Evolutionary conservation across 1,140 invertebrate species (phyloP), one percentile per base, ranked within the genome.

Genomic region (Brachionus asplanchnoidis): DNA sequence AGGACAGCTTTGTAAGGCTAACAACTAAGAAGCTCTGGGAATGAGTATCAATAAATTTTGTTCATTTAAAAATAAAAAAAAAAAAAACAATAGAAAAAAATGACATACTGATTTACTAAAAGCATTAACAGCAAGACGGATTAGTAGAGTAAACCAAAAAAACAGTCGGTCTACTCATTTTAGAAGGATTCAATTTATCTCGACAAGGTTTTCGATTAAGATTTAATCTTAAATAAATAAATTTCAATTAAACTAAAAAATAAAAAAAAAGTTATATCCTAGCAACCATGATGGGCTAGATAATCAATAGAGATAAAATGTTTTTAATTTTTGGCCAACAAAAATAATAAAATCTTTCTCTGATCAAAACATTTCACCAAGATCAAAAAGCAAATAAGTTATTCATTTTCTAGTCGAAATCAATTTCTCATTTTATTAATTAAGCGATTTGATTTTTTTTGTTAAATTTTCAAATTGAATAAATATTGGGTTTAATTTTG

Each of bases 191-290:
- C 32, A 68, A 28, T 68, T 68, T 36, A 68, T 32, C 23, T 36
- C 65, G 32, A 68, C 26, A 40, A 68, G 32, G 66, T 28, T 68
- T 68, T 68, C 32, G 32, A 40, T 68, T 68, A 32, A 68, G 66
- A 68, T 68, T 70, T 75, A 75, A 75, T 75, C 70, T 75, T 75
- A 75, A 36, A 36, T 36, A 70, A 70, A 75, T 75, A 75, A 75
- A 42, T 44, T 75, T 75, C 70, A 75, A 75, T 75, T 75, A 42
- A 44, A 44, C 17, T 42, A 23, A 26, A 9, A 26, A 26, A 6
- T 23, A 66, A 12, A 53, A 53, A 53, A 53, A 53, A 53, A 9
- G 8, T 20, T 60, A 20, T 26, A 26, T 20, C 53, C 53, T 60
- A 60, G 53, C 53, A 60, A 60, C 53, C 53, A 60, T 60, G 53